phyloP scores from a whole-genome alignment of 2,797 vertebrate genomes.

The Zalophus californianus region DNA sequence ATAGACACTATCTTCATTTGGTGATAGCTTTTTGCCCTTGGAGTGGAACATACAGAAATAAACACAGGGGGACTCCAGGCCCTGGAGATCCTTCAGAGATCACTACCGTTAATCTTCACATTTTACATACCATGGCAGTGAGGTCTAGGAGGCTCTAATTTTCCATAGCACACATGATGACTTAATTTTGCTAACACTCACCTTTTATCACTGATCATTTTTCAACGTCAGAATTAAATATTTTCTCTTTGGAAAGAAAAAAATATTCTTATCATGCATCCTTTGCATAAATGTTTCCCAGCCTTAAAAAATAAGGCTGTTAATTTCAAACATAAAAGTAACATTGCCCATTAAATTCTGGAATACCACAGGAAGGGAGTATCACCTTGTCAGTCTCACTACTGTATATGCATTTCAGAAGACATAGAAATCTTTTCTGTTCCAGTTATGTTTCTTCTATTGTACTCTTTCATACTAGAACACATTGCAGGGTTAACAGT shows the following conservation, averaged over 20 bases:
- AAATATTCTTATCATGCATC: neutral
- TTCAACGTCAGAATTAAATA: neutral
- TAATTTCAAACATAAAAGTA: slow-evolving; percentile 43
- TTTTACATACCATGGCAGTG: neutral
- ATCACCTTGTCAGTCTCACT: neutral
- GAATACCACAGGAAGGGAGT: neutral
- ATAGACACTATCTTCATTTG: neutral
- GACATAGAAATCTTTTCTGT: neutral
- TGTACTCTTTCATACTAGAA: slow-evolving; percentile 53
- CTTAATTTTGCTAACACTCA: neutral
- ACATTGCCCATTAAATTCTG: neutral
- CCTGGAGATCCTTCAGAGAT: neutral
- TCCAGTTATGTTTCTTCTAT: neutral
- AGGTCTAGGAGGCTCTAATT: neutral
- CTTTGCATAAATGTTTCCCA: neutral
- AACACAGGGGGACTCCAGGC: neutral
- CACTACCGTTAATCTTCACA: neutral
- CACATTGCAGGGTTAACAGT: slow-evolving; percentile 68
- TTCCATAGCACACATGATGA: neutral
- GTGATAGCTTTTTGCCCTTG: neutral
- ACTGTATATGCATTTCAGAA: neutral
- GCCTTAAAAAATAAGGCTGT: neutral
- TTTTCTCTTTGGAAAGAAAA: neutral
- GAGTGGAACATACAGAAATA: neutral
- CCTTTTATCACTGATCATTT: neutral